These are phyloP conservation scores for Periparus ater DNA, from an alignment of 2,797 vertebrate species.

Conservation along the genomic window DNA sequence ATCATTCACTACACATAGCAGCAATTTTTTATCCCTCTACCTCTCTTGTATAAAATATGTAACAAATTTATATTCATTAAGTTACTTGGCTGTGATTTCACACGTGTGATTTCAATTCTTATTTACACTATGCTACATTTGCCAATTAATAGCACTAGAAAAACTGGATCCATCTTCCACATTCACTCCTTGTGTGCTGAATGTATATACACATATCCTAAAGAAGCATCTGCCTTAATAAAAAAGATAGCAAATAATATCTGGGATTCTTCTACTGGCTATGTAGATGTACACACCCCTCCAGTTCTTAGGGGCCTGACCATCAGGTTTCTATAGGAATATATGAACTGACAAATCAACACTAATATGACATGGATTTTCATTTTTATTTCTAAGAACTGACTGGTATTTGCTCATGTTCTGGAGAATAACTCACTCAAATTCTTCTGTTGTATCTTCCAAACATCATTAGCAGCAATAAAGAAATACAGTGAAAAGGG, in stretches of 20 bases:
- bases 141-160: background rate
- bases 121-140: background rate
- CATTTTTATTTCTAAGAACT: background rate
- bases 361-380: background rate
- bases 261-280: background rate
- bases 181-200: background rate
- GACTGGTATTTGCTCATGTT: background rate
- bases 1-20: background rate
- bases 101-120: background rate
- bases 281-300: background rate
- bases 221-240: background rate
- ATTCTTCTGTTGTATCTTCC: background rate
- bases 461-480: background rate
- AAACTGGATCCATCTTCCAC: background rate
- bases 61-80: background rate
- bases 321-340: background rate
- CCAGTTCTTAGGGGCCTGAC: background rate
- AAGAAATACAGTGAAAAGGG: background rate
- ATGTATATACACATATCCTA: background rate
- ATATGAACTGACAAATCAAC: background rate
- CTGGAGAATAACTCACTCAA: background rate
- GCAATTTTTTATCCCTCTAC: background rate
- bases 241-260: background rate
- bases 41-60: background rate
- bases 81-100: background rate